Percentiles rank a stretch among this genome's conserved stretches.
These are phyloP conservation scores for Drosophila neutralis DNA, from an alignment of 2,888 invertebrate species.

Conservation along the genomic window DNA sequence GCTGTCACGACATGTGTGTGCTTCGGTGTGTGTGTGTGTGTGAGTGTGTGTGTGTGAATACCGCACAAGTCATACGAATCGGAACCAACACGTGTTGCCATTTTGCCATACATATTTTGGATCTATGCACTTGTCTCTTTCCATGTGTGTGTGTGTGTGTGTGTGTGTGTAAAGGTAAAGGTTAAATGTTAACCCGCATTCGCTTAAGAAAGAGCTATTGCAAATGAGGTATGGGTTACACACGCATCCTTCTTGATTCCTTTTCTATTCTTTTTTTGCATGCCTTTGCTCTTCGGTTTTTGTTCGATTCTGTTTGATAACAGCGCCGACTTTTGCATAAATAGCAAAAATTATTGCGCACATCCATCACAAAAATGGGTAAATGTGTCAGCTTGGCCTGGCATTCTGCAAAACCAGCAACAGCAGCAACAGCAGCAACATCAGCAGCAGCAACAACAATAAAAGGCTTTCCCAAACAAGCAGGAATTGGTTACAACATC, in stretches of 20 bases:
- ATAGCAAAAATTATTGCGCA: conserved; percentile 78
- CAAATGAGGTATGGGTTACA: conserved; percentile 36
- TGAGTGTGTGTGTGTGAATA: background rate
- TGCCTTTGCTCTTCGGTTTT: conserved; percentile 1
- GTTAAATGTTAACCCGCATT: conserved; percentile 77
- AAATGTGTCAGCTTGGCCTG: conserved; percentile 72
- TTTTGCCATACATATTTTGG: conserved; percentile 46
- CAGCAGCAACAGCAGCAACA: conserved; percentile 19
- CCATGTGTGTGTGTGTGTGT: conserved; percentile 8
- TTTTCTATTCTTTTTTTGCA: background rate
- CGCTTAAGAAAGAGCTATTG: conserved; percentile 47
- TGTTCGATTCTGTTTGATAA: conserved; percentile 46
- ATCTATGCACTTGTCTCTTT: conserved; percentile 52
- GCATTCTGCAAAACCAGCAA: conserved; percentile 28
- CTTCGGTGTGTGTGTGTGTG: background rate
- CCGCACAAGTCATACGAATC: conserved; percentile 50
- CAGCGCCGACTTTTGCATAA: conserved; percentile 73
- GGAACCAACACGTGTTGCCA: conserved; percentile 74
- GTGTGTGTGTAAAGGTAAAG: conserved; percentile 68
- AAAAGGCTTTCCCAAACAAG: conserved; percentile 19
- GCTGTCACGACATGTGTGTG: conserved; percentile 35
- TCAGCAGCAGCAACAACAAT: conserved; percentile 21
- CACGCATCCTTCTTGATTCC: background rate
- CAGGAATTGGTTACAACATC: conserved; percentile 22
- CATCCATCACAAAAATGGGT: conserved; percentile 76